Evolutionary conservation across 2,113 vertebrate species (phyloP), one percentile per base, ranked within the genome.

Genomic region (Emydocephalus ijimae): DNA sequence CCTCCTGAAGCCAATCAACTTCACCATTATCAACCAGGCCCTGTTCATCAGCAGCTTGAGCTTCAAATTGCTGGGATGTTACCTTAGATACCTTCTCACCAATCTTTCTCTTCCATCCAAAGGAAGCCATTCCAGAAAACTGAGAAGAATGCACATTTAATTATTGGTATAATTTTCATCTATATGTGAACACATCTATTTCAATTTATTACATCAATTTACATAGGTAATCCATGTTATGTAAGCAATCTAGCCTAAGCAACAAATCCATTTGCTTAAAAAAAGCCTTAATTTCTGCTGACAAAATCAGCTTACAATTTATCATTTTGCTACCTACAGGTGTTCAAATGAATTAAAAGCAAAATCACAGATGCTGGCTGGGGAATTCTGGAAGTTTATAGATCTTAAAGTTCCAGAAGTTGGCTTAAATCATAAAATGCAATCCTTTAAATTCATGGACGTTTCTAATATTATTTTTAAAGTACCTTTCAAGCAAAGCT

Each of bases 91-190:
- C 99, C 93, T 98, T 99, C 96, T 99, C 99, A 0, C 99, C 99
- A 11, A 98, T 98, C 95, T 98, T 99, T 92, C 98, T 98, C 96
- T 99, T 99, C 99, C 99, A 99, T 11, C 98, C 98, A 95, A 99
- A 99, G 3, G 99, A 99, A 88, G 99, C 98, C 99, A 99, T 99
- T 69, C 94, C 97, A 90, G 12, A 94, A 52, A 96, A 91, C 93
- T 93, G 81, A 3, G 61, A 14, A 29, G 26, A 90, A 92, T 5
- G 85, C 0, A 0, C 7, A 48, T 87, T 92, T 89, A 90, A 52
- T 29, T 0, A 39, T 15, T 85, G n/a, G 34, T 7, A 21, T 10
- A 45, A n/a, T 2, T 12, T 0, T 61, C 3, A 3, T 93, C 50
- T 81, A 0, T 1, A 7, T 0, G 24, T 1, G 52, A 1, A 69